These are phyloP conservation scores for Habrosyne pyritoides DNA, from an alignment of 2,888 invertebrate species.

Conservation along the genomic window DNA sequence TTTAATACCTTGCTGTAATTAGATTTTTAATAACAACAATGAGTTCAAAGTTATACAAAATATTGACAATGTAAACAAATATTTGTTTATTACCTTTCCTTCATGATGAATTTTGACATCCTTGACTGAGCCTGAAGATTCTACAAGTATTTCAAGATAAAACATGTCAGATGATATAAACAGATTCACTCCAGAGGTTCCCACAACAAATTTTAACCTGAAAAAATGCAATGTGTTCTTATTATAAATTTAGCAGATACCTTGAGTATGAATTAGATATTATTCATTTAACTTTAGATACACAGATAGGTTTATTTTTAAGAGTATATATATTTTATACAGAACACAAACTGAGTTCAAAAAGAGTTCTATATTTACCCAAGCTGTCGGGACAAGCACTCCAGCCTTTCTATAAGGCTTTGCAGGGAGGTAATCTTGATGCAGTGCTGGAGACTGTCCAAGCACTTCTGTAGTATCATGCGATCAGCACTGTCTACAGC, in stretches of 20 bases:
- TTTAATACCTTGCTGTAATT: background rate
- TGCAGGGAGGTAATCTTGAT: constrained; percentile 96
- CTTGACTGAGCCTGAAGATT: constrained; percentile 91
- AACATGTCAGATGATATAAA: constrained; percentile 99
- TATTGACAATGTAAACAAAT: constrained; percentile 6
- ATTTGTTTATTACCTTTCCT: constrained; percentile 84
- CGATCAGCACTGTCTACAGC: constrained; percentile 93
- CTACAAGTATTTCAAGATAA: constrained; percentile 95
- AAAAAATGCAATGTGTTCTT: constrained; percentile 36
- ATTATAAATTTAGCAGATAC: no score
- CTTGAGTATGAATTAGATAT: no score
- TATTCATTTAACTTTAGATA: no score
- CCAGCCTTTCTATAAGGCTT: constrained; percentile 95
- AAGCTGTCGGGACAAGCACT: constrained; percentile 94
- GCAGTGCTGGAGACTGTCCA: constrained; percentile 96
- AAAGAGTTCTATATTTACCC: constrained; percentile 82
- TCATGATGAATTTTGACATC: constrained; percentile 96
- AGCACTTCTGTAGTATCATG: constrained; percentile 93
- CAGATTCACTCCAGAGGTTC: constrained; percentile 90
- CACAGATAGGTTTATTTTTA: constrained; percentile 1
- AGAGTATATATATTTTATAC: background rate
- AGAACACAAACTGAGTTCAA: background rate
- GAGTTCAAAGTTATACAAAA: constrained; percentile 1
- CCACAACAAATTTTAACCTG: constrained; percentile 94
- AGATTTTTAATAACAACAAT: background rate